Evolutionary conservation across 2,888 invertebrate species (phyloP).

Genomic region (Spodoptera littoralis): DNA sequence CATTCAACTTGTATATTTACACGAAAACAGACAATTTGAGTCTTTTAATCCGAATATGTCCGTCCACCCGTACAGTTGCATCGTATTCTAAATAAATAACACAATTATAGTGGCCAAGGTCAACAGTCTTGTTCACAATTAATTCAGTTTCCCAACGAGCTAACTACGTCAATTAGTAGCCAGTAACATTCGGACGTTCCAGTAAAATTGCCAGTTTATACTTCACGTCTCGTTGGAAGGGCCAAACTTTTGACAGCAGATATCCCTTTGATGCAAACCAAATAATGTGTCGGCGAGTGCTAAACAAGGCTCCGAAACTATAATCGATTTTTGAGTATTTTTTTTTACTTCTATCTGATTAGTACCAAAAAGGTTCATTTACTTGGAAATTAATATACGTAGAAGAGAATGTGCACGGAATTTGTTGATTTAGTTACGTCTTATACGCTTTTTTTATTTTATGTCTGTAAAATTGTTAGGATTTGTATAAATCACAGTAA

Average conservation of each 20-base stretch:
- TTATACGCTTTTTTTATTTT: too few species aligned
- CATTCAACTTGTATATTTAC: too few species aligned
- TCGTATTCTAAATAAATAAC: constrained; percentile 19
- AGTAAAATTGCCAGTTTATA: constrained; percentile 22
- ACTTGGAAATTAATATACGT: too few species aligned
- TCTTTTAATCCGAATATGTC: background rate
- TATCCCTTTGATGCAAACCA: background rate
- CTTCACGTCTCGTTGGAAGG: constrained; percentile 15
- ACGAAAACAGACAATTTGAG: background rate
- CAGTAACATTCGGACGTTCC: constrained; percentile 26
- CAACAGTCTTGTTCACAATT: constrained; percentile 25
- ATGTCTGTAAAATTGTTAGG: too few species aligned
- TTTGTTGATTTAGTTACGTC: too few species aligned
- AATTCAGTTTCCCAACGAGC: constrained; percentile 27
- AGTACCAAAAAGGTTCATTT: too few species aligned
- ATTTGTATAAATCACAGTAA: too few species aligned
- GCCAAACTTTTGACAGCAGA: constrained; percentile 15
- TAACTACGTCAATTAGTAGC: constrained; percentile 41
- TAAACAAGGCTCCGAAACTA: constrained; percentile 8
- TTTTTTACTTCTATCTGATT: background rate
- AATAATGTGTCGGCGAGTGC: constrained; percentile 1
- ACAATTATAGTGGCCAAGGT: constrained; percentile 11
- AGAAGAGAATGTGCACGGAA: too few species aligned
- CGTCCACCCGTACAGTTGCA: background rate
- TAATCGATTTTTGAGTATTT: constrained; percentile 2